Percentiles rank a stretch among this genome's conserved stretches.
Conservation (phyloP, 2,797 vertebrate species). For the Lagorchestes hirsutus region DNA sequence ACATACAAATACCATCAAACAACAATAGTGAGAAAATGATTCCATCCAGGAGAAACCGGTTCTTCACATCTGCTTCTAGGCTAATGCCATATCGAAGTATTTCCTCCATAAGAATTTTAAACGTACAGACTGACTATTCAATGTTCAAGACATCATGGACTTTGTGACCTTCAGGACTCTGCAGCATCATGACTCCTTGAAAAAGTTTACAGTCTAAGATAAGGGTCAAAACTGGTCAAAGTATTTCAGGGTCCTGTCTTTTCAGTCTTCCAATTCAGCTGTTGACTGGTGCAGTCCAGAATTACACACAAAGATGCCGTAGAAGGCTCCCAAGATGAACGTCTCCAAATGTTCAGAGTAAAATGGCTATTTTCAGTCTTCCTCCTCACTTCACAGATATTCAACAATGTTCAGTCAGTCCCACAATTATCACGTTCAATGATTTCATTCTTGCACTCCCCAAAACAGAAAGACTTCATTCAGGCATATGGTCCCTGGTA, state of each 20-base stretch:
- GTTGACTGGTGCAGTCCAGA: conserved; percentile 75
- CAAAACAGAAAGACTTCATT: conserved; percentile 70
- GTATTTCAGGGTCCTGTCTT: conserved; percentile 45
- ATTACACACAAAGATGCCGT: conserved; percentile 63
- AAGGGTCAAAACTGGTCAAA: conserved; percentile 75
- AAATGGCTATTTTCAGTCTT: conserved; percentile 77
- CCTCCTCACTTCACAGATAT: conserved; percentile 75
- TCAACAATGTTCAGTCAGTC: conserved; percentile 79
- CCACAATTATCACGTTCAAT: conserved; percentile 69
- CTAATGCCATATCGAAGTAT: conserved; percentile 74
- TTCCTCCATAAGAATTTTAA: conserved; percentile 77
- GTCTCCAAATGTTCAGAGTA: conserved; percentile 78
- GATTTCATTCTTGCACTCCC: conserved; percentile 73
- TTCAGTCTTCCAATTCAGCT: conserved; percentile 68
- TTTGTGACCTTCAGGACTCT: conserved; percentile 77
- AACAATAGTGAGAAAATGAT: conserved; percentile 80
- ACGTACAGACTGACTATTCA: conserved; percentile 74
- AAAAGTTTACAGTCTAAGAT: conserved; percentile 80
- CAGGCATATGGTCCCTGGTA: conserved; percentile 70
- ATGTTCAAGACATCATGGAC: conserved; percentile 78
- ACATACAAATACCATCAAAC: conserved; percentile 86
- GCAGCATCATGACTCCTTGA: conserved; percentile 52
- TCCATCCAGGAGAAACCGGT: conserved; percentile 82
- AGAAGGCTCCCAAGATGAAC: conserved; percentile 60
- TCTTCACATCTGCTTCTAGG: conserved; percentile 84